Conservation (phyloP, 2,797 vertebrate genomes). For the Stomatorhinus walkeri region DNA sequence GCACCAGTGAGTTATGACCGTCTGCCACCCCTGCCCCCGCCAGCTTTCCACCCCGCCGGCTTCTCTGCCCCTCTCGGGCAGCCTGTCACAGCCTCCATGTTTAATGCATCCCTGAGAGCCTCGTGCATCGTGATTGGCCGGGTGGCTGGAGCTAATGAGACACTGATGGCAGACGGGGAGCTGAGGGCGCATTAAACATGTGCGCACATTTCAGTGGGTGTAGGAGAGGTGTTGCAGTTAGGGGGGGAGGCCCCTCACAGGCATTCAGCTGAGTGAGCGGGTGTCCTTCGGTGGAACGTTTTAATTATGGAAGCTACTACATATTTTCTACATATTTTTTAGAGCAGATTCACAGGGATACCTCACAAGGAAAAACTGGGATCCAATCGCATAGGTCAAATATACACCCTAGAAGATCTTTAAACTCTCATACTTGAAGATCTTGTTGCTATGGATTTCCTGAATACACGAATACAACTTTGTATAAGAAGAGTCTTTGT, state of each 20-base stretch:
- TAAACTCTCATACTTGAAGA: constrained; percentile 32
- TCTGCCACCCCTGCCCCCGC: background rate
- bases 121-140: constrained; percentile 13
- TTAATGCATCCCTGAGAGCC: constrained; percentile 18
- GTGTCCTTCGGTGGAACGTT: constrained; percentile 16
- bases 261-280: background rate
- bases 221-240: background rate
- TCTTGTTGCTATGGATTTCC: constrained; percentile 60
- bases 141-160: constrained; percentile 12
- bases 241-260: background rate
- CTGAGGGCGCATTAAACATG: background rate
- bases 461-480: constrained; percentile 49
- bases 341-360: background rate
- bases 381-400: constrained; percentile 26
- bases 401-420: background rate
- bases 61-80: background rate
- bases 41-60: background rate
- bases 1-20: background rate
- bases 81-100: constrained; percentile 13
- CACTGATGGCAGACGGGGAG: background rate
- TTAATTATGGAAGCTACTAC: constrained; percentile 21
- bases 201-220: background rate
- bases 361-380: constrained; percentile 31
- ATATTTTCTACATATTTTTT: background rate
- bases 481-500: constrained; percentile 45